phyloP scores from a whole-genome alignment of 2,888 invertebrate genomes.

The Nephrocerus scutellatus region DNA sequence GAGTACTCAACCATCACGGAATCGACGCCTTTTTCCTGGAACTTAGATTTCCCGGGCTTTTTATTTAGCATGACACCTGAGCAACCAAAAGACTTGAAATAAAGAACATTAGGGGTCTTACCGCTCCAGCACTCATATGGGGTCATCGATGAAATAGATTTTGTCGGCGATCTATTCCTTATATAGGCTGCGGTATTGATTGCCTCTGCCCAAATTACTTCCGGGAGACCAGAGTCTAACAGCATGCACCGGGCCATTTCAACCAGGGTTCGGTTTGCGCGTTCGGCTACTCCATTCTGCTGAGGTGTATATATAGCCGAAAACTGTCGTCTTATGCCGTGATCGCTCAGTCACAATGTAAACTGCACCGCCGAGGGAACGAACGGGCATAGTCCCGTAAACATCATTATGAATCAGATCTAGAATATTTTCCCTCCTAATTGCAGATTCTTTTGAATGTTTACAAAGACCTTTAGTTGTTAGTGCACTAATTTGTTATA shows the following conservation, averaged over 20 bases:
- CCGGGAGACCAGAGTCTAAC: constrained; percentile 21
- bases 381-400: constrained; percentile 16
- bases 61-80: constrained; percentile 14
- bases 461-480: too few species aligned
- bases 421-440: neutral
- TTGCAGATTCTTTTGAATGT: constrained; percentile 1
- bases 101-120: constrained; percentile 7
- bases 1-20: too few species aligned
- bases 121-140: constrained; percentile 23
- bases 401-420: constrained; percentile 18
- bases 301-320: constrained; percentile 17
- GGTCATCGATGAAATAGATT: constrained; percentile 12
- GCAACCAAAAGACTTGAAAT: constrained; percentile 14
- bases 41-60: constrained; percentile 11
- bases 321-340: constrained; percentile 11
- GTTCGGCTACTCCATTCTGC: constrained; percentile 21
- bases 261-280: constrained; percentile 19
- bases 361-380: constrained; percentile 12
- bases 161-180: constrained; percentile 17
- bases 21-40: too few species aligned
- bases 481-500: too few species aligned
- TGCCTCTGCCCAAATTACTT: constrained; percentile 22
- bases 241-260: constrained; percentile 31
- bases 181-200: constrained; percentile 16
- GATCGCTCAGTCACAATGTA: constrained; percentile 18